Percentiles rank a stretch among this genome's conserved stretches.
These are phyloP conservation scores for Coreoperca whiteheadi DNA, from an alignment of 2,113 vertebrate genomes.

Conservation along the genomic window DNA sequence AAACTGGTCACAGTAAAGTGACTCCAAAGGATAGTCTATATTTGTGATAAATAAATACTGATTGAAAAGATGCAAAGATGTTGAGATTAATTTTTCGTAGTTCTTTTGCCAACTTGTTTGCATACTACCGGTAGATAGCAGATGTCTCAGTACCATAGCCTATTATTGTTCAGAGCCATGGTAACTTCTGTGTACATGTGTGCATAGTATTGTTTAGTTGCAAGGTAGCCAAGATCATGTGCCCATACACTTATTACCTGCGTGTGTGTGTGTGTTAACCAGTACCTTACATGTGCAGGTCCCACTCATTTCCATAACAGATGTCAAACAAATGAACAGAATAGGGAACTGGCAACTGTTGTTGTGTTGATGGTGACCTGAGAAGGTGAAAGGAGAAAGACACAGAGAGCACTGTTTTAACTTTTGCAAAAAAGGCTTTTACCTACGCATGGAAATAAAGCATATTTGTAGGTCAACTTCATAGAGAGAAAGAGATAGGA, in stretches of 20 bases:
- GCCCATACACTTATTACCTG: not conserved
- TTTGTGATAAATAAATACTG: constrained; percentile 2
- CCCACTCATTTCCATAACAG: constrained; percentile 78
- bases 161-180: constrained; percentile 16
- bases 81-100: constrained; percentile 28
- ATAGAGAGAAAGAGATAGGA: not conserved
- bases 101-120: constrained; percentile 62
- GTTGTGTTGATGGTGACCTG: constrained; percentile 19
- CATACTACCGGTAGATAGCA: constrained; percentile 54
- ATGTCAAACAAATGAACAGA: constrained; percentile 58
- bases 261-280: constrained; percentile 5
- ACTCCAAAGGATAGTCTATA: not conserved
- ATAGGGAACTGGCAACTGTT: constrained; percentile 76
- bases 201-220: constrained; percentile 3
- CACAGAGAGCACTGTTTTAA: constrained; percentile 13
- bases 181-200: constrained; percentile 11
- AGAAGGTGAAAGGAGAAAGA: constrained; percentile 6
- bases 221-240: not conserved
- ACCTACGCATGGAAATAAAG: constrained; percentile 29
- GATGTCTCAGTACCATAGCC: constrained; percentile 12
- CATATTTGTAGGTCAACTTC: not conserved
- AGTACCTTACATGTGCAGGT: constrained; percentile 1
- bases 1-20: not conserved
- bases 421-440: constrained; percentile 5
- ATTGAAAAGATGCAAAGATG: constrained; percentile 55